Evolutionary conservation across 1,140 invertebrate genomes (phyloP).

Genomic region (Aphis craccivora): DNA sequence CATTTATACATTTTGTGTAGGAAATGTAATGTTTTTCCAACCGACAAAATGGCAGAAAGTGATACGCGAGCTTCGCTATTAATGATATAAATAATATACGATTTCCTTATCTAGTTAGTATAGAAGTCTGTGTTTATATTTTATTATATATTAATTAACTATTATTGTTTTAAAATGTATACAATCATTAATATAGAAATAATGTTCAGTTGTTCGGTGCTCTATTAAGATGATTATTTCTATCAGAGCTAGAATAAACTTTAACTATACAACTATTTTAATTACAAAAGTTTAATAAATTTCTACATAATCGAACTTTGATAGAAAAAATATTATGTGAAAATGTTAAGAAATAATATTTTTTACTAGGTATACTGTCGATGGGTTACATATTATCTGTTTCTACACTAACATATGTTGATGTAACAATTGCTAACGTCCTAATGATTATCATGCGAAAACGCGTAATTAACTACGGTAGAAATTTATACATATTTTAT

Average conservation of each 20-base stretch:
- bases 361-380: not conserved
- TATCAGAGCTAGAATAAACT: not conserved
- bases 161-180: not conserved
- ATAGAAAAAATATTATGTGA: not conserved
- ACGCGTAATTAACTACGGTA: not conserved
- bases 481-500: not conserved
- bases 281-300: not conserved
- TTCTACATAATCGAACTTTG: not conserved
- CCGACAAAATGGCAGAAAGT: too few relatives aligned
- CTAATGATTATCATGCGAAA: not conserved
- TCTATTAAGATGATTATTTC: not conserved
- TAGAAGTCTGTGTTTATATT: too few relatives aligned
- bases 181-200: not conserved
- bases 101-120: too few relatives aligned
- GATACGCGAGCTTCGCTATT: too few relatives aligned
- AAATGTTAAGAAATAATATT: not conserved
- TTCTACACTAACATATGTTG: not conserved
- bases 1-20: too few relatives aligned
- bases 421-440: not conserved
- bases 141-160: not conserved
- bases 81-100: too few relatives aligned
- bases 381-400: not conserved
- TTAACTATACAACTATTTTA: not conserved
- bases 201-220: not conserved
- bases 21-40: too few relatives aligned